Conservation (phyloP, 2,113 vertebrate genomes). For the Scopus umbretta region DNA sequence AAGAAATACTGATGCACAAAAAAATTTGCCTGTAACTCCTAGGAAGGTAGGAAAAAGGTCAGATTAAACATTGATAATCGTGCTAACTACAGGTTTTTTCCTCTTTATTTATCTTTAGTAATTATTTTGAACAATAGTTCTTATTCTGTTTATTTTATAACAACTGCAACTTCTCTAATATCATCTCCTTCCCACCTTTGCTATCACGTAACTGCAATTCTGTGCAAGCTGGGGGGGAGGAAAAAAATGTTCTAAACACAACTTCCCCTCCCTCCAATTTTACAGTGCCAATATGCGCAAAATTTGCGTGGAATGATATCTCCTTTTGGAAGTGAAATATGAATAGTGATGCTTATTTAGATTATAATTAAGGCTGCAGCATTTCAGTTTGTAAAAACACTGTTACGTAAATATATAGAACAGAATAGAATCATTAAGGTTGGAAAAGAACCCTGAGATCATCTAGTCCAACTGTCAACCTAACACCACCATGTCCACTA, state of each 20-base stretch:
- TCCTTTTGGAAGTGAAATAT: not conserved
- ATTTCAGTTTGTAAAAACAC: not conserved
- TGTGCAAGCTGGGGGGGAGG: not conserved
- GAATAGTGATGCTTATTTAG: not conserved
- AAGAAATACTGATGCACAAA: not conserved
- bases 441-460: too few species aligned
- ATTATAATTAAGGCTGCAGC: not conserved
- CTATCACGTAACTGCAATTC: not conserved
- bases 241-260: not conserved
- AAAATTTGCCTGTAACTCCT: not conserved
- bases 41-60: not conserved
- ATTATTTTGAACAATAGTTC: not conserved
- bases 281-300: not conserved
- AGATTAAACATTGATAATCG: not conserved
- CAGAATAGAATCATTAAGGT: too few species aligned
- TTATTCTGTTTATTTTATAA: not conserved
- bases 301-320: not conserved
- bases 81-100: not conserved
- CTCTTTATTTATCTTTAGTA: not conserved
- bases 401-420: not conserved
- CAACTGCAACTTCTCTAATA: not conserved
- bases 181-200: not conserved
- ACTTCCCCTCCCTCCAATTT: not conserved
- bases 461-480: too few species aligned
- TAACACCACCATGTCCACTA: too few species aligned